These are phyloP conservation scores for Gila orcuttii DNA, from an alignment of 2,113 vertebrate species.

Conservation along the genomic window DNA sequence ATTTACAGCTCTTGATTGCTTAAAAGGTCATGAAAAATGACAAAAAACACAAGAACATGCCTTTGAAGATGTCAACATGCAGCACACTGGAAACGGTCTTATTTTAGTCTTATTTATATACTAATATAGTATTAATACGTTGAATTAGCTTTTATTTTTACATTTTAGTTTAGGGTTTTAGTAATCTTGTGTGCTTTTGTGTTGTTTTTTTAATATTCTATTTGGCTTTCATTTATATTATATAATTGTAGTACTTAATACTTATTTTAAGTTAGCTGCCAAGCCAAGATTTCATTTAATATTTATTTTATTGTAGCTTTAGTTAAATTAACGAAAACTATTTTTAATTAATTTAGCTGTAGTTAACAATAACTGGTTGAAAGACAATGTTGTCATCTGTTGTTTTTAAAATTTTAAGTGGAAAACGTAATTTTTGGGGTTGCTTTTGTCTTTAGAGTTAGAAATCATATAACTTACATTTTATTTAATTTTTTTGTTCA, in stretches of 20 bases:
- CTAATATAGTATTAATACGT: neutral
- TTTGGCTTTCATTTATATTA: neutral
- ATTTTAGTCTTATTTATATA: neutral
- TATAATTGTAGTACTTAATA: neutral
- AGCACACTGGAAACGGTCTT: neutral
- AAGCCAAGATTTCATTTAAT: neutral
- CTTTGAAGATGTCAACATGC: conserved; percentile 1
- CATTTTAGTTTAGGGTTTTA: neutral
- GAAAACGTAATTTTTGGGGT: too few species aligned
- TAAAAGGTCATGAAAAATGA: neutral
- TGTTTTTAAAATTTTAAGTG: too few species aligned
- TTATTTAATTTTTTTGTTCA: too few species aligned
- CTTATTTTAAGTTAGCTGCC: neutral
- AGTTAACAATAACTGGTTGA: too few species aligned
- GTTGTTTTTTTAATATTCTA: too few species aligned
- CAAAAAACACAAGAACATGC: neutral
- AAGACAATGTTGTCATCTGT: too few species aligned
- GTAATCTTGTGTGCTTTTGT: too few species aligned
- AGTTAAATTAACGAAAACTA: too few species aligned
- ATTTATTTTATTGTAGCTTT: too few species aligned
- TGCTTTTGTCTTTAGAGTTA: too few species aligned
- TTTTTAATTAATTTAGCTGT: too few species aligned
- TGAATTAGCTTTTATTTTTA: neutral
- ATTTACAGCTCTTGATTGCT: neutral
- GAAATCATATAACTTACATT: too few species aligned